Evolutionary conservation across 2,888 invertebrate species (phyloP).

Genomic region (Cataglyphis livida): DNA sequence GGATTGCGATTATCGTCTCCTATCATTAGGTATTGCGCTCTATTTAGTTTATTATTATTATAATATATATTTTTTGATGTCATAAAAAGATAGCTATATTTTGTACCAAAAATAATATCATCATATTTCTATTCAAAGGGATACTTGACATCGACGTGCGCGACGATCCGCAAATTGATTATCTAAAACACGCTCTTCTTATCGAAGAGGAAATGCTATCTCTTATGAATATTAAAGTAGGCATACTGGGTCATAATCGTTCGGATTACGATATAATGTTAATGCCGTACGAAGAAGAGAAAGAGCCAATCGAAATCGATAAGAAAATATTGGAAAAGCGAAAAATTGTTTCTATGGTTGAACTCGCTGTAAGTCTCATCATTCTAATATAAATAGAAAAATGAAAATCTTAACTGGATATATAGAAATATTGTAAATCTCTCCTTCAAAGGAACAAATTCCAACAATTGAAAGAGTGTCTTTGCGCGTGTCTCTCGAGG

Average conservation of each 20-base stretch:
- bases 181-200: slow-evolving; percentile 87
- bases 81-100: background rate
- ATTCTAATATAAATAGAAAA: background rate
- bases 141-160: slow-evolving; percentile 81
- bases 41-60: slow-evolving; percentile 3
- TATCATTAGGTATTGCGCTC: slow-evolving; percentile 85
- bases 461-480: slow-evolving; percentile 70
- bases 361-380: background rate
- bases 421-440: background rate
- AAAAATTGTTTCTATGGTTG: slow-evolving; percentile 20
- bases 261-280: slow-evolving; percentile 88
- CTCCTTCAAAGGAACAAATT: slow-evolving; percentile 37
- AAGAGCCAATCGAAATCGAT: slow-evolving; percentile 6
- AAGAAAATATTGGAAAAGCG: background rate
- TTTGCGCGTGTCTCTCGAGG: slow-evolving; percentile 52
- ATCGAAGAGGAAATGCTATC: slow-evolving; percentile 87
- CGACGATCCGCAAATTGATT: slow-evolving; percentile 86
- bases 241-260: slow-evolving; percentile 88
- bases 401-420: background rate
- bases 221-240: slow-evolving; percentile 86
- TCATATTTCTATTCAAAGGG: slow-evolving; percentile 79
- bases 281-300: slow-evolving; percentile 86
- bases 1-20: slow-evolving; percentile 88
- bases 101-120: slow-evolving; percentile 4
- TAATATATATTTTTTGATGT: background rate